Percentiles rank a stretch among this genome's conserved stretches.
These are phyloP conservation scores for Bicyclus anynana DNA, from an alignment of 1,140 invertebrate species.

Conservation along the genomic window DNA sequence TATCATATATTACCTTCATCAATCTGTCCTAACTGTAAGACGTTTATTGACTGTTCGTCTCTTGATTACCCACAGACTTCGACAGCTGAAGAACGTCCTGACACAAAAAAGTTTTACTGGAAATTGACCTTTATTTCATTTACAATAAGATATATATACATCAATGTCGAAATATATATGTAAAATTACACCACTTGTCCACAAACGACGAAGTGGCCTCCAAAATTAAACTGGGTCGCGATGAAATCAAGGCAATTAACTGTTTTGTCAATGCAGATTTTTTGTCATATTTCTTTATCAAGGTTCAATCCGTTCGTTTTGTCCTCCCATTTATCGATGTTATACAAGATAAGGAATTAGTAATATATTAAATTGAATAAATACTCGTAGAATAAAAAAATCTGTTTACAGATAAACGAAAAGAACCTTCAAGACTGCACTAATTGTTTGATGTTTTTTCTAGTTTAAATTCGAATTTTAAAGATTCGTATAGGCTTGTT, in stretches of 20 bases:
- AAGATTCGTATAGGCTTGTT: too few relatives aligned
- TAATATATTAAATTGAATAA: background rate
- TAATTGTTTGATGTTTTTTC: too few relatives aligned
- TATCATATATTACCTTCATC: too few relatives aligned
- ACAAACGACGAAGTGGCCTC: conserved; percentile 34
- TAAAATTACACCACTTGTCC: conserved; percentile 20
- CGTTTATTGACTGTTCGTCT: too few relatives aligned
- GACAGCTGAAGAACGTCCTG: background rate
- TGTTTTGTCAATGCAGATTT: conserved; percentile 20
- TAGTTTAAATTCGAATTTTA: too few relatives aligned
- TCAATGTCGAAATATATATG: background rate
- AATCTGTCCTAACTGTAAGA: too few relatives aligned
- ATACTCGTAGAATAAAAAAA: background rate
- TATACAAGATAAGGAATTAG: background rate
- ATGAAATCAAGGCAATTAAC: conserved; percentile 28
- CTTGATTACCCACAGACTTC: too few relatives aligned
- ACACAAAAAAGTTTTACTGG: background rate
- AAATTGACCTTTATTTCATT: background rate
- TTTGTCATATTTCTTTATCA: conserved; percentile 20
- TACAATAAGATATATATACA: background rate
- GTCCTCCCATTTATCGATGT: background rate
- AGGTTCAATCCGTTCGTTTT: conserved; percentile 3
- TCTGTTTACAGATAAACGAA: background rate
- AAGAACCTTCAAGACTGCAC: too few relatives aligned
- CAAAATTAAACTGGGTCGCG: conserved; percentile 31